Percentiles rank a stretch among this genome's conserved stretches.
phyloP scores from a whole-genome alignment of 2,888 invertebrate species.

The Drosophila peninsularis region DNA sequence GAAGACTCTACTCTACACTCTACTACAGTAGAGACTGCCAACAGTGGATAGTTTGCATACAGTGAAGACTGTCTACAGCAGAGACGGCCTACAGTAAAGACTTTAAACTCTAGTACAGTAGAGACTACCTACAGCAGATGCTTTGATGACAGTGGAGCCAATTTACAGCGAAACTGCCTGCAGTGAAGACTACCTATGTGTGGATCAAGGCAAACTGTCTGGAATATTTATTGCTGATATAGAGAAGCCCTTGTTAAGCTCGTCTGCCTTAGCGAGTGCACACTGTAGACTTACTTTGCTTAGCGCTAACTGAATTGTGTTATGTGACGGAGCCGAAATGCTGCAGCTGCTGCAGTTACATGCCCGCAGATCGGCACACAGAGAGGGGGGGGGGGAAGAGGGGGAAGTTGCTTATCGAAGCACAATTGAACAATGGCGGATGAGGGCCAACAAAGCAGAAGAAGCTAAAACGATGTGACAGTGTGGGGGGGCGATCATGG shows the following conservation, averaged over 20 bases:
- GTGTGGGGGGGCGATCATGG: not conserved
- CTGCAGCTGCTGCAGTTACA: slow-evolving; percentile 17
- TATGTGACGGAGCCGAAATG: slow-evolving; percentile 13
- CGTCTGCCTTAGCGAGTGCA: not conserved
- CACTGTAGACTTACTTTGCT: not conserved
- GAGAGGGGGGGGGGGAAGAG: too few species aligned
- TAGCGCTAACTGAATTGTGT: slow-evolving; percentile 1
- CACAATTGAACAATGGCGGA: slow-evolving; percentile 14
- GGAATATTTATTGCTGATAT: too few species aligned
- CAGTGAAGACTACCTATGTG: too few species aligned
- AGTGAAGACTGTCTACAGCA: too few species aligned
- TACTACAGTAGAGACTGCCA: too few species aligned
- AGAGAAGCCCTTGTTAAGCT: not conserved
- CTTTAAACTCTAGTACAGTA: not conserved
- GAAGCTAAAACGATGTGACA: not conserved
- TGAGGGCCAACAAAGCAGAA: not conserved
- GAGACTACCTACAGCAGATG: not conserved
- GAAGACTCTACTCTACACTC: too few species aligned
- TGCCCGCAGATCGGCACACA: slow-evolving; percentile 13
- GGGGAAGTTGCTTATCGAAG: not conserved
- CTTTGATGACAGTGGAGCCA: not conserved
- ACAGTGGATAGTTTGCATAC: too few species aligned
- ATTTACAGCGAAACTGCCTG: too few species aligned
- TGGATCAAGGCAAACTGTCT: too few species aligned
- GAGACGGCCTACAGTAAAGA: not conserved